Percentiles rank a stretch among this genome's conserved stretches.
Conservation (phyloP, 2,113 vertebrate genomes). For the Lepisosteus oculatus region DNA sequence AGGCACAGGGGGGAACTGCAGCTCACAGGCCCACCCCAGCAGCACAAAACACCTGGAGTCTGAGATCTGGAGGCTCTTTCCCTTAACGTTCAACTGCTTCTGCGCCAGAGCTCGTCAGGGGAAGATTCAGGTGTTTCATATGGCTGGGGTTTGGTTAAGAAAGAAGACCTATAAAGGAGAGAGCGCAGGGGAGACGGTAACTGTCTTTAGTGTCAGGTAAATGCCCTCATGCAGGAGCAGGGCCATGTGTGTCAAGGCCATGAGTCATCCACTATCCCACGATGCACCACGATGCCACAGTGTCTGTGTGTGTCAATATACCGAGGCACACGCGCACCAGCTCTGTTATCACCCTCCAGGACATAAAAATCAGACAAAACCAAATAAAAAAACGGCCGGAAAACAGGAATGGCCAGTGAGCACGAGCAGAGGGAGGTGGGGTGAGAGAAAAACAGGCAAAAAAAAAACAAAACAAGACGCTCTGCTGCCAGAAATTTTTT, state of each 20-base stretch:
- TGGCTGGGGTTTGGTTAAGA: too few species aligned
- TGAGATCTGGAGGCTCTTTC: too few species aligned
- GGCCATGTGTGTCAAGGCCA: constrained; percentile 55
- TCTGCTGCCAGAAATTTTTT: not conserved
- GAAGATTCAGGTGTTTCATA: too few species aligned
- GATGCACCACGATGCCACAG: constrained; percentile 76
- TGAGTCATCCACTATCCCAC: constrained; percentile 66
- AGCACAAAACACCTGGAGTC: too few species aligned
- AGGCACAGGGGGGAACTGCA: too few species aligned
- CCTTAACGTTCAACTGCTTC: too few species aligned
- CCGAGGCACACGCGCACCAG: constrained; percentile 39
- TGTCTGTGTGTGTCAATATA: constrained; percentile 40
- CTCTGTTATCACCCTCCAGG: constrained; percentile 41
- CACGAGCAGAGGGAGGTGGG: constrained; percentile 15
- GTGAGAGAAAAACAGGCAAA: not conserved
- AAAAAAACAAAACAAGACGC: constrained; percentile 19
- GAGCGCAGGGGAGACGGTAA: not conserved
- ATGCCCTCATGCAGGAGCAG: constrained; percentile 60
- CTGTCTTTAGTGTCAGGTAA: constrained; percentile 25
- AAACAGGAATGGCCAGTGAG: not conserved
- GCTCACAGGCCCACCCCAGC: too few species aligned
- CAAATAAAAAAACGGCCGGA: constrained; percentile 19
- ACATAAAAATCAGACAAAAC: constrained; percentile 37
- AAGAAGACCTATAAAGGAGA: too few species aligned
- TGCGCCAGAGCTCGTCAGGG: too few species aligned